Evolutionary conservation across 2,113 vertebrate genomes (phyloP).

Genomic region (Coreoperca whiteheadi): DNA sequence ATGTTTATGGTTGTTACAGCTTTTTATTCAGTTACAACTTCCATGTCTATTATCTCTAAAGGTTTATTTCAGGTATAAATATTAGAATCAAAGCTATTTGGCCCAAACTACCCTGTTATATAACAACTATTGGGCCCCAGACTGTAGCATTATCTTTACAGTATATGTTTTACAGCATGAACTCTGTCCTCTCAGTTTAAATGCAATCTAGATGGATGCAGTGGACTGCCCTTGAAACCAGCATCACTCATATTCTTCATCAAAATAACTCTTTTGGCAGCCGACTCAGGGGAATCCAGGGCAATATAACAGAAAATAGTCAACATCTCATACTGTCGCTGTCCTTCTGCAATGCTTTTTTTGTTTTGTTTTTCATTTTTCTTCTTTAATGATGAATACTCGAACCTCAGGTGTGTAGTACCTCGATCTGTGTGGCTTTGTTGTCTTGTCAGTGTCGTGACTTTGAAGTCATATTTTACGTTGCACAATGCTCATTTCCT

Average conservation of each 20-base stretch:
- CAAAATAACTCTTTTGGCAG: conserved; percentile 68
- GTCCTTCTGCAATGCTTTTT: conserved; percentile 51
- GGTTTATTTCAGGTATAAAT: background rate
- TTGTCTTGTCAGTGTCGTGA: conserved; percentile 72
- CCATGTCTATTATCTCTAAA: background rate
- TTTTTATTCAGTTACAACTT: background rate
- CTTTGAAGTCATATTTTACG: conserved; percentile 78
- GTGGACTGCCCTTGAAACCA: conserved; percentile 54
- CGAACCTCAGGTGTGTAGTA: conserved; percentile 70
- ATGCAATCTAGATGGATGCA: conserved; percentile 30
- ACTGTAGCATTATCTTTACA: background rate
- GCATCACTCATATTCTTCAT: conserved; percentile 72
- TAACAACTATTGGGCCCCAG: too few species aligned
- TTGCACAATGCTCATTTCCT: conserved; percentile 60
- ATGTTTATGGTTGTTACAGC: background rate
- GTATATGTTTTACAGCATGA: conserved; percentile 28
- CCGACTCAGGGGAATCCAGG: conserved; percentile 67
- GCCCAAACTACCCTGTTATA: background rate
- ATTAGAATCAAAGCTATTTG: background rate
- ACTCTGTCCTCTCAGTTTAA: conserved; percentile 54
- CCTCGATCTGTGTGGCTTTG: conserved; percentile 74
- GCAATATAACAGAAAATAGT: conserved; percentile 72
- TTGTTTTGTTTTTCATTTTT: conserved; percentile 62
- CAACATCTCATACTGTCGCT: conserved; percentile 63
- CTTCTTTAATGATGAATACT: conserved; percentile 70